Base-by-base conservation (phyloP, 2,888 invertebrate species). In the Melieria omissa region DNA sequence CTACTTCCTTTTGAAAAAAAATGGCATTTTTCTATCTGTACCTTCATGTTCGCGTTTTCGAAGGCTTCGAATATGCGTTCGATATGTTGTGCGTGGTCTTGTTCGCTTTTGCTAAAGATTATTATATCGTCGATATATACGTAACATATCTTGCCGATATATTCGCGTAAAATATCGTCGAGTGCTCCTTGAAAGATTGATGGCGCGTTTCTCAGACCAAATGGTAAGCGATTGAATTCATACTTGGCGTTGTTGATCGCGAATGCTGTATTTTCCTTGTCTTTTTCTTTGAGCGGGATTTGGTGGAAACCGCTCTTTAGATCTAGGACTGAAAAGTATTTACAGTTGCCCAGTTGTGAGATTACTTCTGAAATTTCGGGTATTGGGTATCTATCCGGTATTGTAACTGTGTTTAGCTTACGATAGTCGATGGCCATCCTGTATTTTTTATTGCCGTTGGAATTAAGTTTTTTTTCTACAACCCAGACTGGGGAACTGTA, bases 291-390 rank as follows among this genome's bases (percentile, higher is more conserved):
- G n/a, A 76, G 16, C 46, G 46, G 65, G 9, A 75, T 76, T 65
- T 76, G 73, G 14, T 75, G 73, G 41, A 74, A 75, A 9, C 74
- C 69, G 29, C 69, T 74, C 14, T 57, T 57, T n/a, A 57, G 16
- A 57, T 57, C 57, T 3, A 57, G 41, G 10, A 68, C 54, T 12
- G 61, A 29, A 29, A 46, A 61, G n/a, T 42, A 62, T 61, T 61
- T 58, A 47, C 47, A 46, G n/a, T 63, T 46, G 49, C 46, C 44
- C 46, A 45, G 46, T 46, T 72, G 61, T 46, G 66, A 41, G 6
- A 73, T 47, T 14, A 73, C 73, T 14, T 70, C 66, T n/a, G 57
- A 49, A 14, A 72, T 73, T 9, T 73, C 71, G 7, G 72, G 68
- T 16, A 74, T 72, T 1, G 70, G 70, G 46, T 70, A 72, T 65